Evolutionary conservation across 2,888 invertebrate genomes (phyloP).

Genomic region (Cistogaster globosa): DNA sequence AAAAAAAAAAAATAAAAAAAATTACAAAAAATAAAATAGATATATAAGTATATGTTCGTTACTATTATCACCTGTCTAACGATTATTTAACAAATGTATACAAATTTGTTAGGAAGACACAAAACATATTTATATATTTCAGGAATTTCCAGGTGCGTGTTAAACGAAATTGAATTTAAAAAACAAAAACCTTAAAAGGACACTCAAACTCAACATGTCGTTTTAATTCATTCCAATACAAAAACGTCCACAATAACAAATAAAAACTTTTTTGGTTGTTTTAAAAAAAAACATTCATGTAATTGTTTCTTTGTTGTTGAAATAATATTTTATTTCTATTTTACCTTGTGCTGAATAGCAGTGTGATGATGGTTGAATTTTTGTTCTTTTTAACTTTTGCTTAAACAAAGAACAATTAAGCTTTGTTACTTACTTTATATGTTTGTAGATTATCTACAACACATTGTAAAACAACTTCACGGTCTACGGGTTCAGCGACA

Average conservation of each 20-base stretch:
- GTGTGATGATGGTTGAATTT: conserved; percentile 44
- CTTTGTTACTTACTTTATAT: conserved; percentile 85
- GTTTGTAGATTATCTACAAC: conserved; percentile 88
- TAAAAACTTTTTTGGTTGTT: conserved; percentile 17
- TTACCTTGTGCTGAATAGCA: conserved; percentile 8
- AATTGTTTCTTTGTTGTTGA: conserved; percentile 42
- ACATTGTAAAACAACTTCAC: conserved; percentile 88
- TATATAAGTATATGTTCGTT: no score
- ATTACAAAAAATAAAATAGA: no score
- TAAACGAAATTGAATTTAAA: conserved; percentile 57
- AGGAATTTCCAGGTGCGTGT: conserved; percentile 59
- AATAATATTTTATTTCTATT: conserved; percentile 37
- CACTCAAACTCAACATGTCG: background rate
- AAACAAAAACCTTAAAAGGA: conserved; percentile 40
- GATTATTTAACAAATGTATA: background rate
- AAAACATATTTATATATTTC: conserved; percentile 29
- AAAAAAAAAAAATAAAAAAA: background rate
- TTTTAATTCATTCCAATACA: background rate
- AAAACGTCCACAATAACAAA: conserved; percentile 18
- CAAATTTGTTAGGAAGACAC: background rate
- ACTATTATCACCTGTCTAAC: conserved; percentile 43
- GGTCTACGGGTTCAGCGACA: conserved; percentile 87
- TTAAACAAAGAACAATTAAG: background rate
- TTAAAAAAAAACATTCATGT: background rate
- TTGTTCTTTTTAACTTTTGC: conserved; percentile 13